These are phyloP conservation scores for Stenchaetothrips biformis DNA, from an alignment of 2,888 invertebrate species.

Conservation along the genomic window DNA sequence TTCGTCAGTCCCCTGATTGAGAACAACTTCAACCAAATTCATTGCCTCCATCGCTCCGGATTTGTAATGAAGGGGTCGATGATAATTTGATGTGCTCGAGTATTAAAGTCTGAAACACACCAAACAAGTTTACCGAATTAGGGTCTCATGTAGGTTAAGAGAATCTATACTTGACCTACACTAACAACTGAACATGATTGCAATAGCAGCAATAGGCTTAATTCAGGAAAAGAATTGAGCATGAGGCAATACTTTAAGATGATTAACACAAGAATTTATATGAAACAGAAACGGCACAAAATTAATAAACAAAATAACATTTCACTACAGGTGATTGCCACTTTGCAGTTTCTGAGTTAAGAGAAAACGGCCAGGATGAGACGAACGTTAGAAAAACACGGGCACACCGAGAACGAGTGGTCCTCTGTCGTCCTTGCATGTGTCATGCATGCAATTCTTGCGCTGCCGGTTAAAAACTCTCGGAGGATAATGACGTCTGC, in stretches of 20 bases:
- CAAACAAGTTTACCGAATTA: neutral
- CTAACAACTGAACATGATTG: neutral
- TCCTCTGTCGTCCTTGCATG: neutral
- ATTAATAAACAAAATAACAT: neutral
- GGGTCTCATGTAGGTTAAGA: neutral
- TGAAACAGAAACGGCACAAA: neutral
- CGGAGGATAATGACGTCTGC: neutral
- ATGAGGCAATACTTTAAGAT: neutral
- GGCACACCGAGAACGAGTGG: neutral
- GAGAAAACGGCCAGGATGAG: neutral
- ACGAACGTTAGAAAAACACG: neutral
- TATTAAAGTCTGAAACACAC: neutral
- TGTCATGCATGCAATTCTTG: neutral
- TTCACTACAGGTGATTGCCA: neutral
- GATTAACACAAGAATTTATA: neutral
- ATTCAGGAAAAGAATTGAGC: neutral
- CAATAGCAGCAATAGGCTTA: neutral
- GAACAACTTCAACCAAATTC: conserved; percentile 4
- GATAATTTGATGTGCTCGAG: neutral
- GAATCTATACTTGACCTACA: neutral
- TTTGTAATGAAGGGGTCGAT: no score
- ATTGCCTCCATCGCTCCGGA: neutral
- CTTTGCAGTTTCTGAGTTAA: no score
- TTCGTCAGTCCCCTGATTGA: neutral
- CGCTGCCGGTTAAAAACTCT: neutral